Base-by-base conservation (phyloP, 2,113 vertebrate species). In the Raja brachyura region DNA sequence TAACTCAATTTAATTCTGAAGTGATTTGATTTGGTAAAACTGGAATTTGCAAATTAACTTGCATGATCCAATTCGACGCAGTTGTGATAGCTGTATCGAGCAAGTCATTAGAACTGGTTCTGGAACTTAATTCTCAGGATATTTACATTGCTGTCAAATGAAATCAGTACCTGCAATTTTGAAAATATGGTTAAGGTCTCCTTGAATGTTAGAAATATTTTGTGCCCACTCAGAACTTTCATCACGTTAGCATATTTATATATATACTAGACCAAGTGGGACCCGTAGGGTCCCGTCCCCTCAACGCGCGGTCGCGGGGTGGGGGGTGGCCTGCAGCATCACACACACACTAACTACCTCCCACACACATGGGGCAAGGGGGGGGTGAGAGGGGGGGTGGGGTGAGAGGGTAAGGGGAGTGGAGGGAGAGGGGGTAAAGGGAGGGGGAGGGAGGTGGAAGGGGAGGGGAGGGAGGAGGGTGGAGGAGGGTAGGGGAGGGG, bases 1-100 rank as follows among this genome's bases (percentile, higher is more conserved):
- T n/a, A 86, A 63, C 25, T 86, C 28, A 86, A 86, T 61, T 61
- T 86, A 86, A 86, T 61, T 18, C 83, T 86, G 83, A 86, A 63
- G 56, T 86, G 83, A 86, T 73, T 73, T 73, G 70, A 73, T 73
- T 73, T 73, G 70, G 25, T 31, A 86, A 61, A 86, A n/a, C n/a
- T 61, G 10, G 59, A 61, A 54, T n/a, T 86, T 86, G 83, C 56
- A 86, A 86, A 86, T 68, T 73, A 73, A 70, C 66, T 73, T 22
- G 5, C 31, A 73, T 70, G 66, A 73, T 20, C 33, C 33, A 48
- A 85, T 11, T 92, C 73, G 33, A 14, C 16, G 39, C 31, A 48
- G 66, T 92, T 92, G 20, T 39, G 88, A 54, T 73, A 73, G 31
- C 31, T 92, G 66, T 70, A 48, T 92, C 66, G 1, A 28, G 85